Evolutionary conservation across 2,888 invertebrate species (phyloP), one percentile per base, ranked within the genome.

Genomic region (Rotaria magnacalcarata): DNA sequence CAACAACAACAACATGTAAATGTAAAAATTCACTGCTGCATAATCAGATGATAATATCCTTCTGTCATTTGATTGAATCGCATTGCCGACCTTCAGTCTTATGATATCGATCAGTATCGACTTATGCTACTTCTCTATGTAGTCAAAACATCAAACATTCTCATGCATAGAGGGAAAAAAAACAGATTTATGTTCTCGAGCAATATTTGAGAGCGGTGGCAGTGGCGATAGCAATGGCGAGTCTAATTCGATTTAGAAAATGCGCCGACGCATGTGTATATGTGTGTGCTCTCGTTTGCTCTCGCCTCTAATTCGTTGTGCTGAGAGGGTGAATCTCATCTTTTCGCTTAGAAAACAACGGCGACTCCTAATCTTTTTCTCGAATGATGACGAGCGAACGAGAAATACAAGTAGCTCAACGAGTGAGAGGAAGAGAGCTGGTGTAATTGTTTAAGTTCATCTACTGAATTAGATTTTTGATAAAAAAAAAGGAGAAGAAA

Each of bases 361-460:
- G 34, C 27, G 67, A 67, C 34, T 67, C 34, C 67, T 67, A 67
- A 67, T 67, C 67, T 67, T 34, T 67, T 34, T 67, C 34, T 67
- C 67, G 67, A 67, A 67, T 41, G 27, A 67, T 67, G 67, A 34
- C 34, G 27, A 67, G 34, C 67, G 67, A 67, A 67, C 67, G 67
- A 67, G 67, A 67, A 67, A 67, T 34, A 67, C 34, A 67, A 67
- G 67, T 67, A 67, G 34, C 16, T 67, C 16, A 67, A 14, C 67
- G 67, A 67, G 67, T 67, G 67, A 67, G 19, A 41, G 34, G 67
- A 67, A 67, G 7, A 67, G 67, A 67, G 27, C 67, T 67, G 27
- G 67, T 67, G 67, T 67, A 67, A 67, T 67, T 67, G 67, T 67
- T 67, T 67, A 67, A 67, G 67, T 67, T 67, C 67, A 67, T 67